Base-by-base conservation (phyloP, 2,113 vertebrate species). In the Carettochelys insculpta region DNA sequence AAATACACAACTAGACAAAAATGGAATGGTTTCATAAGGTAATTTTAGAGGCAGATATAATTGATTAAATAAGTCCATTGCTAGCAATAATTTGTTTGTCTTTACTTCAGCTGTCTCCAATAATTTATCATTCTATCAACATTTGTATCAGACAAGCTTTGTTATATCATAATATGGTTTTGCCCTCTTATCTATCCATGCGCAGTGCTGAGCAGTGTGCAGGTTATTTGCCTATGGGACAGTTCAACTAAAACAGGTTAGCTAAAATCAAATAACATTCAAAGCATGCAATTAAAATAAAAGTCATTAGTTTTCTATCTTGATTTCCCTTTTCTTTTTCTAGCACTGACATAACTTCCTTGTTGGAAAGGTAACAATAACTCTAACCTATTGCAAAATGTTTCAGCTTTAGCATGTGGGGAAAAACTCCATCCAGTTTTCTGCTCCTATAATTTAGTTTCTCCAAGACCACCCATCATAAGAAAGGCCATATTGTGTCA, bases 141-240 rank as follows among this genome's bases (percentile, higher is more conserved):
- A 73, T 90, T 83, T 65, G 56, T 52, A 92, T 89, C 88, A 94
- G 91, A 93, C 31, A 85, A 56, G 6, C 58, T 92, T 78, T 89
- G 76, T 54, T 48, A 31, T 29, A 88, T 56, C 38, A 82, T 61
- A 90, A 80, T 52, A 45, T 51, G 14, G 79, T 77, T 65, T 82
- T 41, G 53, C 5, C 2, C 34, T 95, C 3, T 1, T 45, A 52
- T 56, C 88, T 34, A 17, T 80, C 38, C 2, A 19, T 4, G 27
- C 48, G 17, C 3, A 1, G 0, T 31, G 17, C 1, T 38, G 16
- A 38, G 24, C n/a, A 29, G 2, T 48, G 80, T 91, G 38, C 20
- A 58, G 8, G 11, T 41, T 48, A 83, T 78, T n/a, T 29, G 3
- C 11, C 5, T 22, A 34, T 61, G 56, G 34, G 12, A 31, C 31